Conservation (phyloP, 2,797 vertebrate species). For the Halcyon chelicuti region DNA sequence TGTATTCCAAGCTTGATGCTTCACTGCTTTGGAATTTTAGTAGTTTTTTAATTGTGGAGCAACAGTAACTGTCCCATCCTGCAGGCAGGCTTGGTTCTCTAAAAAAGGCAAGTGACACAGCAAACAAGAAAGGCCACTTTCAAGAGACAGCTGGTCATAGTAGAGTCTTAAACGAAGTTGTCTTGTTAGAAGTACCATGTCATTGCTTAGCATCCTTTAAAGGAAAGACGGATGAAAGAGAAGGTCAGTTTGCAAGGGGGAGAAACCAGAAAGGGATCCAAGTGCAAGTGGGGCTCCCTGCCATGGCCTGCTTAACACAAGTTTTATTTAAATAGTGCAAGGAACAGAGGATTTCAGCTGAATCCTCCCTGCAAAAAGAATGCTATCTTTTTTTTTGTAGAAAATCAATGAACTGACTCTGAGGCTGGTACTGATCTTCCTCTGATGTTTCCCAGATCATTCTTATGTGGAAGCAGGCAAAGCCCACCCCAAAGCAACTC, state of each 20-base stretch:
- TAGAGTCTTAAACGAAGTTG: background rate
- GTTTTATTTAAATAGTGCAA: background rate
- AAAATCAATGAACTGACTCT: background rate
- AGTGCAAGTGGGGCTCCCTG: background rate
- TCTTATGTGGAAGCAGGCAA: background rate
- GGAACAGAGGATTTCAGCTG: background rate
- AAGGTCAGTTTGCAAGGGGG: background rate
- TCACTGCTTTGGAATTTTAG: background rate
- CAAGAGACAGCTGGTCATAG: background rate
- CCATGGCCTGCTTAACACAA: background rate
- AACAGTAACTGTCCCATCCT: background rate
- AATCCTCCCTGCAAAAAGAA: background rate
- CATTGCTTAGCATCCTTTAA: background rate
- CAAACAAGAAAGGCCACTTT: background rate
- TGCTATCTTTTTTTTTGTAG: constrained; percentile 23
- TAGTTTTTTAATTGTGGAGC: background rate
- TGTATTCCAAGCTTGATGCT: background rate
- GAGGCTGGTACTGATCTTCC: constrained; percentile 5
- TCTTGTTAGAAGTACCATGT: background rate
- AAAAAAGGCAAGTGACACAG: background rate
- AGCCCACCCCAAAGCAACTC: background rate
- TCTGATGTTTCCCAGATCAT: background rate
- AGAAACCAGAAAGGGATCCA: background rate
- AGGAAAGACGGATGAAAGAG: background rate
- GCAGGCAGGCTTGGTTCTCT: background rate